These are phyloP conservation scores for Myrmophylax atrothorax DNA, from an alignment of 2,113 vertebrate genomes.

Conservation along the genomic window DNA sequence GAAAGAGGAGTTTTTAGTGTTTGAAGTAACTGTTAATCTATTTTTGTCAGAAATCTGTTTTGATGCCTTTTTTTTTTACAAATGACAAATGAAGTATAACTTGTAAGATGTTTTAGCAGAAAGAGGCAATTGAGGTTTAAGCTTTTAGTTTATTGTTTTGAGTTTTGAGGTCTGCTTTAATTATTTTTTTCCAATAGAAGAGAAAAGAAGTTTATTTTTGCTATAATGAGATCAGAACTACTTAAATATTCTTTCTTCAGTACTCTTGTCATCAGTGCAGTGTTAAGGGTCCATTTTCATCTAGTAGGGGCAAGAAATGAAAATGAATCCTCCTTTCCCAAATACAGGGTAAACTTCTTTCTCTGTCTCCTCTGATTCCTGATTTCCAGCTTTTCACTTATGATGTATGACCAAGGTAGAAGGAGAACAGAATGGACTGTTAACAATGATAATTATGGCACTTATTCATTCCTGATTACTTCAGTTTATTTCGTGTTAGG, in stretches of 20 bases:
- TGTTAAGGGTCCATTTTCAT: background rate
- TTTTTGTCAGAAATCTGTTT: background rate
- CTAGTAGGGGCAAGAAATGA: background rate
- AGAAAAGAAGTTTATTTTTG: background rate
- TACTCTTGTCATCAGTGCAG: background rate
- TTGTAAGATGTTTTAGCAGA: background rate
- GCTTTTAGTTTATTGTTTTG: background rate
- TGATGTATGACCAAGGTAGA: background rate
- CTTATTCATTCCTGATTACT: constrained; percentile 10
- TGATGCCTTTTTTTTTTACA: background rate
- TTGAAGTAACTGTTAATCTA: background rate
- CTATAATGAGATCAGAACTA: background rate
- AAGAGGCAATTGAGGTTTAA: background rate
- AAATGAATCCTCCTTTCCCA: background rate
- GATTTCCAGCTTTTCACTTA: constrained; percentile 18
- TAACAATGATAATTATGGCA: constrained; percentile 22
- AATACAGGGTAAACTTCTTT: background rate
- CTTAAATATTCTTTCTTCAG: background rate
- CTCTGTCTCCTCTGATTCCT: background rate
- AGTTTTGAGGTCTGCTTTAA: background rate
- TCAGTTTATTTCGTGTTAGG: background rate
- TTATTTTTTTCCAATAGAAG: background rate
- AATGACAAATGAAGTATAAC: background rate
- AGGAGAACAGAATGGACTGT: background rate
- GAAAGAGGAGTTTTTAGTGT: background rate